A percentile compares a stretch with the other conserved stretches of the same genome.
These are phyloP conservation scores for Zenarchopterus dispar DNA, from an alignment of 2,797 vertebrate species.

Conservation along the genomic window DNA sequence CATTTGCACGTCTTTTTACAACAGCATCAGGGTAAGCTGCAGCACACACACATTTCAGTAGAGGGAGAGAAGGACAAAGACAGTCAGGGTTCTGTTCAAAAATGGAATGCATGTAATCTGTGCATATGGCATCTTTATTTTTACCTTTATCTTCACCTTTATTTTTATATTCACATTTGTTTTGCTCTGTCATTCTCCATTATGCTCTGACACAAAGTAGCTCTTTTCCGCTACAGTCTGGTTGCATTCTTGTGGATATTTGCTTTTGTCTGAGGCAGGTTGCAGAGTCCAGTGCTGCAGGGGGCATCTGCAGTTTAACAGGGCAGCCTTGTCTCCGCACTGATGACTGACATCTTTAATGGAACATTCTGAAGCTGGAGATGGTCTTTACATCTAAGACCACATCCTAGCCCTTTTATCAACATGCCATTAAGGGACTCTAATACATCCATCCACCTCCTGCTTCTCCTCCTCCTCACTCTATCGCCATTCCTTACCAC, in stretches of 20 bases:
- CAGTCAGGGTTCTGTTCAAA: slow-evolving; percentile 11
- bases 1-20: slow-evolving; percentile 80
- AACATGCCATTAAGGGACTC: slow-evolving; percentile 73
- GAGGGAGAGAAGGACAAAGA: slow-evolving; percentile 6
- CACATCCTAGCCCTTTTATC: slow-evolving; percentile 74
- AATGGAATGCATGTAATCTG: slow-evolving; percentile 30
- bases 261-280: slow-evolving; percentile 41
- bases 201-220: slow-evolving; percentile 23
- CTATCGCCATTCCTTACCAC: slow-evolving; percentile 70
- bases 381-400: slow-evolving; percentile 67
- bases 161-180: slow-evolving; percentile 18
- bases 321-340: slow-evolving; percentile 39
- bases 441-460: slow-evolving; percentile 74
- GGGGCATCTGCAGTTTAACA: slow-evolving; percentile 51
- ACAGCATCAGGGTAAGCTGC: slow-evolving; percentile 65
- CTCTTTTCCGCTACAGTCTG: slow-evolving; percentile 15
- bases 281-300: slow-evolving; percentile 44
- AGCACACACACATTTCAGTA: slow-evolving; percentile 23
- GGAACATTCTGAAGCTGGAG: slow-evolving; percentile 62
- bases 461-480: slow-evolving; percentile 50
- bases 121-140: background rate
- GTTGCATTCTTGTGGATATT: slow-evolving; percentile 18
- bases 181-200: slow-evolving; percentile 33
- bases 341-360: slow-evolving; percentile 69
- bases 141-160: slow-evolving; percentile 21